Percentiles rank a stretch among this genome's conserved stretches.
Evolutionary conservation across 2,888 invertebrate genomes (phyloP).

Genomic region (Dryadula phaetusa): DNA sequence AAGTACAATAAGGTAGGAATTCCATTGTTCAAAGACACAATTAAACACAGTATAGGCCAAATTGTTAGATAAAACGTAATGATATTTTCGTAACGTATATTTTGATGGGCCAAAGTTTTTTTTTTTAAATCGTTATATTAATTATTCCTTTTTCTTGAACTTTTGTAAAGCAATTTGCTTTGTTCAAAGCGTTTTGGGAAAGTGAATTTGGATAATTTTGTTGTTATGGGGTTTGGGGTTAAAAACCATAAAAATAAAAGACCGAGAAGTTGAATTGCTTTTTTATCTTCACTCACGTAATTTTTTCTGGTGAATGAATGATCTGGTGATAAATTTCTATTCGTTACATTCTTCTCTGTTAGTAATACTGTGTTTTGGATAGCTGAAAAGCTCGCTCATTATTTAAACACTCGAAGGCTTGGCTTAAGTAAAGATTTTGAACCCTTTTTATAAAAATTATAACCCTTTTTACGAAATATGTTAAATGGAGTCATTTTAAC

Average conservation of each 20-base stretch:
- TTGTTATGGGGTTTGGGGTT: slow-evolving; percentile 24
- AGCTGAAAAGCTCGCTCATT: no score
- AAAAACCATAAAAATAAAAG: slow-evolving; percentile 11
- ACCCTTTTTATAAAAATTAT: no score
- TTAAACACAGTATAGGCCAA: slow-evolving; percentile 41
- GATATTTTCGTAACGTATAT: slow-evolving; percentile 27
- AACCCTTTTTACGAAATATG: no score
- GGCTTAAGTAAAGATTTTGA: no score
- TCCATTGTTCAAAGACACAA: slow-evolving; percentile 27
- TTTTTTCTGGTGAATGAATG: no score
- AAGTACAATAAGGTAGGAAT: slow-evolving; percentile 14
- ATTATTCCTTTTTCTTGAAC: slow-evolving; percentile 1
- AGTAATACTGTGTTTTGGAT: no score
- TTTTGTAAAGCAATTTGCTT: slow-evolving; percentile 25
- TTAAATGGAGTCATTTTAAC: no score
- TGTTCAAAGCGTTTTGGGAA: slow-evolving; percentile 31
- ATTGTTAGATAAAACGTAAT: slow-evolving; percentile 40
- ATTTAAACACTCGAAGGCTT: no score
- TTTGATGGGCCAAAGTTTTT: slow-evolving; percentile 17
- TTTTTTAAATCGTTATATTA: slow-evolving; percentile 1
- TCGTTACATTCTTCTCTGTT: no score
- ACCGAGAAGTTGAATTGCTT: slow-evolving; percentile 5
- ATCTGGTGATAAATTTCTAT: no score
- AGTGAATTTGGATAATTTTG: slow-evolving; percentile 37
- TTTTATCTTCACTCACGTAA: slow-evolving; percentile 1